Conservation (phyloP, 1,140 invertebrate species). For the Drosophila virilis region DNA sequence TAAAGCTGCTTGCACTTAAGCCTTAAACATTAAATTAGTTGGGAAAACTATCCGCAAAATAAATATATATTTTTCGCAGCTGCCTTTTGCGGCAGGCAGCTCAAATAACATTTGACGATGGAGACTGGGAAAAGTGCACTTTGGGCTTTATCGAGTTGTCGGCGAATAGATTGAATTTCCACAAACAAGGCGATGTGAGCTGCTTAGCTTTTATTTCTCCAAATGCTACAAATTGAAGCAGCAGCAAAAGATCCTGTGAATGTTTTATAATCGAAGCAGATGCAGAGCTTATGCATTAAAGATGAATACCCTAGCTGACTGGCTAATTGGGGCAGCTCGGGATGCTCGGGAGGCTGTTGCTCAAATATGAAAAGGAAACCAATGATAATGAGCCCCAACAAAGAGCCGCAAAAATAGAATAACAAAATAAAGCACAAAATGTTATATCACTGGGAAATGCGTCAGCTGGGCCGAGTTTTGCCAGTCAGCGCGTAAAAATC, state of each 20-base stretch:
- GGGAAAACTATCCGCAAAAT: not conserved
- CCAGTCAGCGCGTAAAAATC: conserved; percentile 69
- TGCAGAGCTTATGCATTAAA: conserved; percentile 33
- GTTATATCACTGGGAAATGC: conserved; percentile 67
- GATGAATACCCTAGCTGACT: conserved; percentile 27
- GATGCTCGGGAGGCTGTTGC: conserved; percentile 23
- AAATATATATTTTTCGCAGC: conserved; percentile 21
- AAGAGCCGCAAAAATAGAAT: not conserved
- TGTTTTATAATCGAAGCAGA: conserved; percentile 1
- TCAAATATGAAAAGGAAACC: conserved; percentile 65
- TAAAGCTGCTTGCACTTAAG: conserved; percentile 27
- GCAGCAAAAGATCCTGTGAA: not conserved
- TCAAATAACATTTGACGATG: conserved; percentile 15
- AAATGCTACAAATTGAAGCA: too few relatives aligned
- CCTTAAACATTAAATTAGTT: not conserved
- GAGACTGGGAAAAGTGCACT: conserved; percentile 34
- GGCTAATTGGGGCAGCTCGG: conserved; percentile 61
- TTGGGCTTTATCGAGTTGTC: conserved; percentile 4
- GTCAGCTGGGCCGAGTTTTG: conserved; percentile 62
- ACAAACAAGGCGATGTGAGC: too few relatives aligned
- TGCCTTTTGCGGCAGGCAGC: conserved; percentile 11
- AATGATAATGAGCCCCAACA: conserved; percentile 21
- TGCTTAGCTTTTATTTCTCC: not conserved
- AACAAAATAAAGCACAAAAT: conserved; percentile 31
- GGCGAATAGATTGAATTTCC: too few relatives aligned